Evolutionary conservation across 2,113 vertebrate species (phyloP), one percentile per base, ranked within the genome.

Genomic region (Aviceda subcristata): DNA sequence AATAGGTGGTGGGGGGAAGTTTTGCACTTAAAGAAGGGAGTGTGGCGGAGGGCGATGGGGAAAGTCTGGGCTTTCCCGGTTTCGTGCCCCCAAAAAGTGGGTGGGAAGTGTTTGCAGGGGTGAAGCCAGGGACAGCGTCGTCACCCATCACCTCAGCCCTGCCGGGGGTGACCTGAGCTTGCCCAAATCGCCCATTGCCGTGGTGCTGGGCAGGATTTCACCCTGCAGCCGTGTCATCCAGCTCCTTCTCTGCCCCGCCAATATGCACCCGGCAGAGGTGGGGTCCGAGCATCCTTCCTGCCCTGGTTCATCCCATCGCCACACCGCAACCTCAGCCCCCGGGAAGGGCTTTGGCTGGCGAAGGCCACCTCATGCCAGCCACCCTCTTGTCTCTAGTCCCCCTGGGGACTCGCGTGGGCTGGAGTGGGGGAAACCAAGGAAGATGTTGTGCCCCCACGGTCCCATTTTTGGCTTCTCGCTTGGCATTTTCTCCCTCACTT

Each of bases 131-230:
- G 57, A 7, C 7, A 16, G 9, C 0, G 3, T 15, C 43, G 48
- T 69, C 75, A 57, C 39, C 59, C 4, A 5, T 66, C 73, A 22
- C 29, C 59, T 77, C 71, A 76, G 43, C 30, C 48, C 10, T 57
- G 45, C 57, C 48, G 39, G 17, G 66, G 46, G 41, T 46, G 53
- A 69, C 34, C 53, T 77, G 73, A 77, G 32, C 26, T 76, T 2
- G 36, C 20, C 67, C 23, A 38, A 3, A 45, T 29, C 1, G 0
- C 62, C 22, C 57, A 29, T 0, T 1, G 6, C 38, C 0, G 12
- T 46, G 62, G 27, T 67, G 63, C 63, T 1, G 13, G 74, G 90
- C 41, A 73, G 88, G 78, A 72, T 72, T 85, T 87, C 36, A 79
- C 11, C 71, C 62, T 11, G 36, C 24, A 27, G 79, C 19, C 1